phyloP scores from a whole-genome alignment of 2,888 invertebrate species.

The Clostera curtula region DNA sequence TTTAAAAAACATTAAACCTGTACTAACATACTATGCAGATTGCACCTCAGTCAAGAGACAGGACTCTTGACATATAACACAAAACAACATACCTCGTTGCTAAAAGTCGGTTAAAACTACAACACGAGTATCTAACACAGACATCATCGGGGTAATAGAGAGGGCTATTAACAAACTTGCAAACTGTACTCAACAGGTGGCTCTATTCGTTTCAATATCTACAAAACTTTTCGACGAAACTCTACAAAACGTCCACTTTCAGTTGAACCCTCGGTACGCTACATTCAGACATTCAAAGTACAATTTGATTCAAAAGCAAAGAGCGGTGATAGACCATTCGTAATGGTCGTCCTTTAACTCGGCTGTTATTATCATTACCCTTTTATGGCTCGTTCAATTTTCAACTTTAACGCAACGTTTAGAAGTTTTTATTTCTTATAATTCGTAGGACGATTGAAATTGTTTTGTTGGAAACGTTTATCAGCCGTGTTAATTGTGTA shows the following conservation, averaged over 20 bases:
- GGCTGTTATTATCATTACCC: constrained; percentile 63
- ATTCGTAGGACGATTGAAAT: constrained; percentile 27
- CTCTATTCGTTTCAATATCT: constrained; percentile 72
- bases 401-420: too few relatives aligned
- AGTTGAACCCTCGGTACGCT: constrained; percentile 25
- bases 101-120: constrained; percentile 5
- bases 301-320: constrained; percentile 18
- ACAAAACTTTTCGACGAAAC: constrained; percentile 67
- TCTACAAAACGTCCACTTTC: constrained; percentile 60
- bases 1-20: too few relatives aligned
- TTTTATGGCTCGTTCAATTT: constrained; percentile 39
- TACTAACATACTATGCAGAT: too few relatives aligned
- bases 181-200: constrained; percentile 64
- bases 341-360: constrained; percentile 51
- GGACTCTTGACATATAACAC: too few relatives aligned
- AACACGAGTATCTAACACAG: constrained; percentile 31
- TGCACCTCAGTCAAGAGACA: too few relatives aligned
- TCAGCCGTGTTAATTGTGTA: constrained; percentile 47
- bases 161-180: constrained; percentile 64
- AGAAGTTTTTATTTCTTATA: too few relatives aligned
- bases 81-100: too few relatives aligned
- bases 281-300: constrained; percentile 15
- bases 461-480: constrained; percentile 43
- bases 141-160: constrained; percentile 43
- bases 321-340: constrained; percentile 30